phyloP scores from a whole-genome alignment of 2,797 vertebrate genomes.

The Falco rusticolus region DNA sequence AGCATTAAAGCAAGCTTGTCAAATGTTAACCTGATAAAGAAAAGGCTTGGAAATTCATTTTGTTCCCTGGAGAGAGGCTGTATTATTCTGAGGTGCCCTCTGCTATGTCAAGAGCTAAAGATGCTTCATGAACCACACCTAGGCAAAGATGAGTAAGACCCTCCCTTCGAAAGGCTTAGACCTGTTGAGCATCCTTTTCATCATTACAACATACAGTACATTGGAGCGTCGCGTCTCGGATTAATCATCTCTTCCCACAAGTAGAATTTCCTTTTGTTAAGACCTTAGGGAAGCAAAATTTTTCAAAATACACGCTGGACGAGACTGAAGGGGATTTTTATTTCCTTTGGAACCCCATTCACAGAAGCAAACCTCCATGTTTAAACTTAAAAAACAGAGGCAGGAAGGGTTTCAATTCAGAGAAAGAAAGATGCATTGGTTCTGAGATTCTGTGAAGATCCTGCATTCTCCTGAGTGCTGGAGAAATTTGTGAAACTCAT shows the following conservation, averaged over 20 bases:
- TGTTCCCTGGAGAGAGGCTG: conserved; percentile 67
- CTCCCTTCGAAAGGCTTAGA: conserved; percentile 28
- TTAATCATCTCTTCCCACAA: conserved; percentile 21
- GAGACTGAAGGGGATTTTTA: background rate
- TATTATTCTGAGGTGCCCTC: conserved; percentile 65
- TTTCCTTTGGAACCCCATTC: conserved; percentile 45
- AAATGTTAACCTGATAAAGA: conserved; percentile 60
- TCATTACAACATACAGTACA: background rate
- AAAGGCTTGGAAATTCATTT: conserved; percentile 65
- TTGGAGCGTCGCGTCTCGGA: background rate
- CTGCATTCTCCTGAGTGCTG: background rate
- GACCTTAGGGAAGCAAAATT: conserved; percentile 33
- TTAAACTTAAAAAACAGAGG: conserved; percentile 63
- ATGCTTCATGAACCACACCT: conserved; percentile 33
- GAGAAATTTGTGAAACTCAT: conserved; percentile 35
- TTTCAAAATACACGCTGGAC: background rate
- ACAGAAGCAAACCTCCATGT: conserved; percentile 60
- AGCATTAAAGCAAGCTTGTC: conserved; percentile 58
- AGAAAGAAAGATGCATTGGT: background rate
- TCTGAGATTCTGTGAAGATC: conserved; percentile 9
- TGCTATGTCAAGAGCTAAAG: conserved; percentile 67
- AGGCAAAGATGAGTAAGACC: conserved; percentile 25
- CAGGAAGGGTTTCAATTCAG: conserved; percentile 34
- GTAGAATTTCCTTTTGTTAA: conserved; percentile 51
- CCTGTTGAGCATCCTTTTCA: conserved; percentile 21